These are phyloP conservation scores for Biston betularia DNA, from an alignment of 2,888 invertebrate genomes.

Conservation along the genomic window DNA sequence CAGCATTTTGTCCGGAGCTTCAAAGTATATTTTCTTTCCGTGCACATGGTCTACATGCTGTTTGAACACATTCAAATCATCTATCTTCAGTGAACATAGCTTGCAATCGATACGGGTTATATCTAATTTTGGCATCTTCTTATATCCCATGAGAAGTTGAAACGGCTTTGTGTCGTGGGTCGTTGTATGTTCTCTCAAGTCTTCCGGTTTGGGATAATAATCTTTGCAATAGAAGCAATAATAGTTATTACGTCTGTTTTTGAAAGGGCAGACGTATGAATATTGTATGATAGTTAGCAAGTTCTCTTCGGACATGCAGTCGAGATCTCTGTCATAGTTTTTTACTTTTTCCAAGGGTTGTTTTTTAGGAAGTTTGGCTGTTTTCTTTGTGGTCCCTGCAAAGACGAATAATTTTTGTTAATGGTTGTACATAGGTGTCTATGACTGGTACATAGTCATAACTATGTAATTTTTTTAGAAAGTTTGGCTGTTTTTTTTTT, in stretches of 20 bases:
- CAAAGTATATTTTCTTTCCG: constrained; percentile 76
- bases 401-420: constrained; percentile 14
- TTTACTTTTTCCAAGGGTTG: constrained; percentile 70
- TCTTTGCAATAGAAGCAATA: constrained; percentile 82
- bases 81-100: constrained; percentile 69
- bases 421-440: not conserved
- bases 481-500: constrained; percentile 52
- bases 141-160: constrained; percentile 76
- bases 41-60: constrained; percentile 73
- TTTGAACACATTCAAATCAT: constrained; percentile 70
- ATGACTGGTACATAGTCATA: too few species aligned
- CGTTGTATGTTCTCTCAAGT: constrained; percentile 73
- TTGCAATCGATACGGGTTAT: constrained; percentile 77
- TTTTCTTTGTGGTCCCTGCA: constrained; percentile 57
- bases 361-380: constrained; percentile 56
- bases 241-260: constrained; percentile 77
- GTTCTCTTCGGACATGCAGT: constrained; percentile 80
- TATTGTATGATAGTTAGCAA: constrained; percentile 76
- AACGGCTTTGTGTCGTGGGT: constrained; percentile 79
- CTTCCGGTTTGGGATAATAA: constrained; percentile 78
- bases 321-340: constrained; percentile 73
- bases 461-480: too few species aligned
- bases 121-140: constrained; percentile 79
- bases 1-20: constrained; percentile 76
- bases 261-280: constrained; percentile 78